These are phyloP conservation scores for Corvus moneduloides DNA, from an alignment of 2,113 vertebrate species.

Conservation along the genomic window DNA sequence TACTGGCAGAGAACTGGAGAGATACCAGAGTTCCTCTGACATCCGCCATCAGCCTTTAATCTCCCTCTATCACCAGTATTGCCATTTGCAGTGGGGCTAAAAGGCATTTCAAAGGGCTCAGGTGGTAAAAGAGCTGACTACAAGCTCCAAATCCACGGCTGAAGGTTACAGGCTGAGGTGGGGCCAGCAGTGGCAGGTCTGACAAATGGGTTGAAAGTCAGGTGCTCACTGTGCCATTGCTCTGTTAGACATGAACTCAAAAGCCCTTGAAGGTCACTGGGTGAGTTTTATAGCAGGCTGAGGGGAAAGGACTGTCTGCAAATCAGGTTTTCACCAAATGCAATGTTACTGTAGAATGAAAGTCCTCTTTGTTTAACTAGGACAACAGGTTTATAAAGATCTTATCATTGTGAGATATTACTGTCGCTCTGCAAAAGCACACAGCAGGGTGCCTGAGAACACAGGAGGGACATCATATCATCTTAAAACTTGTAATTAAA, in stretches of 20 bases:
- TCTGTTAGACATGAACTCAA: not conserved
- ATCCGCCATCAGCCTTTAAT: not conserved
- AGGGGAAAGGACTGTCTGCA: not conserved
- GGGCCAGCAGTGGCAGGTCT: not conserved
- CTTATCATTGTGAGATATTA: not conserved
- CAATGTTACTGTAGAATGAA: constrained; percentile 26
- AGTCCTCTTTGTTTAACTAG: constrained; percentile 47
- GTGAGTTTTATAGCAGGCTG: not conserved
- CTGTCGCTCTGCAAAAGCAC: not conserved
- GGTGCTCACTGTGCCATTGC: not conserved
- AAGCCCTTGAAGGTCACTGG: constrained; percentile 39
- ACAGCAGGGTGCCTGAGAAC: not conserved
- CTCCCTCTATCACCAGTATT: not conserved
- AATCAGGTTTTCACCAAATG: not conserved
- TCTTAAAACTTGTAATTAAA: not conserved
- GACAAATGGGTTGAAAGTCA: constrained; percentile 4
- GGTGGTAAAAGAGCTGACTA: not conserved
- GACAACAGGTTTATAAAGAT: constrained; percentile 25
- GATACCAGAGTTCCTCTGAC: not conserved
- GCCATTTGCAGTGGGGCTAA: not conserved
- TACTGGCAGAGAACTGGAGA: not conserved
- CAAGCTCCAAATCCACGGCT: not conserved
- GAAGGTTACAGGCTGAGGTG: not conserved
- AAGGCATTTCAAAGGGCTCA: constrained; percentile 6
- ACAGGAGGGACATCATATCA: not conserved